These are phyloP conservation scores for Calycopis cecrops DNA, from an alignment of 1,140 invertebrate species.

Conservation along the genomic window DNA sequence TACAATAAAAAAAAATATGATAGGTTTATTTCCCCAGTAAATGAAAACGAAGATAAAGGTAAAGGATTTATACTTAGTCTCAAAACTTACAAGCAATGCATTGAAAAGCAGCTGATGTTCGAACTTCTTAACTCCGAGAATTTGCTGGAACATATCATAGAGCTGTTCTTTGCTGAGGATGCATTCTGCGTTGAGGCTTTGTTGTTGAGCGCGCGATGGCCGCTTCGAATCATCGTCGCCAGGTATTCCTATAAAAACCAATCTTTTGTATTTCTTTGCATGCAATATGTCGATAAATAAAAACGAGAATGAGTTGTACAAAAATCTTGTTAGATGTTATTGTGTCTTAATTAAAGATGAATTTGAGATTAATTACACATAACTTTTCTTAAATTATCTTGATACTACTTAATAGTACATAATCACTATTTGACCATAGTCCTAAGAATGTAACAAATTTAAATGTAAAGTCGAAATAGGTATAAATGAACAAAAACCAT, in stretches of 20 bases:
- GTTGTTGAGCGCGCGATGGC: conserved; percentile 89
- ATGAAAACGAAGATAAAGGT: conserved; percentile 1
- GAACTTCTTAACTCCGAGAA: conserved; percentile 98
- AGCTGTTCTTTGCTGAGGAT: conserved; percentile 97
- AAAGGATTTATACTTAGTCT: not conserved
- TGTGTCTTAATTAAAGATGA: no score
- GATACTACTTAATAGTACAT: no score
- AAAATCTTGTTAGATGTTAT: no score
- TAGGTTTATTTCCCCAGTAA: not conserved
- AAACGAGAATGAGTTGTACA: no score
- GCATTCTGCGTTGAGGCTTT: conserved; percentile 92
- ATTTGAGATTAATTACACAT: no score
- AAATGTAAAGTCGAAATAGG: no score
- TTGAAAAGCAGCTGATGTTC: conserved; percentile 99
- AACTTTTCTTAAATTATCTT: no score
- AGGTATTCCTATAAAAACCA: conserved; percentile 58
- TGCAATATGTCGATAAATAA: no score
- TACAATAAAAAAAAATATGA: no score
- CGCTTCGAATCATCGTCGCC: conserved; percentile 92
- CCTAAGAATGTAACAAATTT: no score
- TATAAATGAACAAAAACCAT: no score
- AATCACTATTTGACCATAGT: no score
- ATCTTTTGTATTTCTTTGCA: not conserved
- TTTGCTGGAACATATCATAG: conserved; percentile 99
- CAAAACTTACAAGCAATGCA: conserved; percentile 78